Percentiles rank a stretch among this genome's conserved stretches.
phyloP scores from a whole-genome alignment of 2,797 vertebrate genomes.

The Falco cherrug region DNA sequence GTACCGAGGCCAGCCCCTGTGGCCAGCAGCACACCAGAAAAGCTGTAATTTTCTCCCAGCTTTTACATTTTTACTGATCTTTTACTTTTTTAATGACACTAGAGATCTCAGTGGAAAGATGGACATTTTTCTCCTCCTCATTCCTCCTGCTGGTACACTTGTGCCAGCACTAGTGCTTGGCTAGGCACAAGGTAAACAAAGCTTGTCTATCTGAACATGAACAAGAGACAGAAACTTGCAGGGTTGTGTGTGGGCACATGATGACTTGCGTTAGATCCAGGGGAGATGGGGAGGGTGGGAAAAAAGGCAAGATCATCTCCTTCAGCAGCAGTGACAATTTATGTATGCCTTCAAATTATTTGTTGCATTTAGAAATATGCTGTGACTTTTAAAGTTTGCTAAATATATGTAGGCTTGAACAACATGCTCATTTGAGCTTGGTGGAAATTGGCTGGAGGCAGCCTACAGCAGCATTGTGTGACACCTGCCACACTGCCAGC shows the following conservation, averaged over 20 bases:
- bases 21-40: not conserved
- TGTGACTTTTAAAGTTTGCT: not conserved
- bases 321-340: not conserved
- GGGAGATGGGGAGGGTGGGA: not conserved
- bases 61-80: not conserved
- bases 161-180: not conserved
- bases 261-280: accelerated
- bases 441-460: not conserved
- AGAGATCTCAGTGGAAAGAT: not conserved
- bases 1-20: accelerated
- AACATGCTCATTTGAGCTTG: not conserved
- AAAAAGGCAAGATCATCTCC: not conserved
- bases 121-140: not conserved
- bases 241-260: not conserved
- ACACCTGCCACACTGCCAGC: not conserved
- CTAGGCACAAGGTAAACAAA: not conserved
- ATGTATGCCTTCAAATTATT: not conserved
- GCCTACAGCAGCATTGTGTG: not conserved
- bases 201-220: not conserved
- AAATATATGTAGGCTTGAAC: not conserved
- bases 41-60: accelerated
- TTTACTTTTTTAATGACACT: not conserved
- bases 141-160: not conserved
- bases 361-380: not conserved
- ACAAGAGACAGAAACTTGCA: not conserved